Conservation (phyloP, 2,888 invertebrate genomes). For the Drosophila subquinaria region DNA sequence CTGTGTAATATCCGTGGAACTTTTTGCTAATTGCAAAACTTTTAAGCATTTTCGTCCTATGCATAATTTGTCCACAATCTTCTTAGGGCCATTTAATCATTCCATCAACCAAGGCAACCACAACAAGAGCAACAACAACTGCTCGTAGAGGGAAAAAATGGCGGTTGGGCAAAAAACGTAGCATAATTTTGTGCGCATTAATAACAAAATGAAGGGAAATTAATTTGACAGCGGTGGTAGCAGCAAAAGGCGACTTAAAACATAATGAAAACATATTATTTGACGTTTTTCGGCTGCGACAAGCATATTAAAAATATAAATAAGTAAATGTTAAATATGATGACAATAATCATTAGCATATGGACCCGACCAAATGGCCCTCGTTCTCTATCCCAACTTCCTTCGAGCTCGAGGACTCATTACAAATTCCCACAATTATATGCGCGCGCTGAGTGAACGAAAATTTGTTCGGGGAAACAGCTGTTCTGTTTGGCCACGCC, state of each 20-base stretch:
- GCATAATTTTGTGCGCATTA: slow-evolving; percentile 67
- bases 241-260: slow-evolving; percentile 31
- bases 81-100: slow-evolving; percentile 45
- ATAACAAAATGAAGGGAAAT: slow-evolving; percentile 70
- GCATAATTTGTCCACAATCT: slow-evolving; percentile 53
- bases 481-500: slow-evolving; percentile 32
- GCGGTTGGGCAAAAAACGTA: slow-evolving; percentile 31
- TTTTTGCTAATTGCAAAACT: slow-evolving; percentile 56
- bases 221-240: slow-evolving; percentile 57
- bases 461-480: slow-evolving; percentile 24
- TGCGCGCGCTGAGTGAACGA: slow-evolving; percentile 24
- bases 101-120: slow-evolving; percentile 32
- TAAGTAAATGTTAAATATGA: slow-evolving; percentile 62
- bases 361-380: slow-evolving; percentile 27
- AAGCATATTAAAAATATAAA: slow-evolving; percentile 66
- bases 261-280: slow-evolving; percentile 74
- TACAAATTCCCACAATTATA: slow-evolving; percentile 54
- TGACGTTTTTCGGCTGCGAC: slow-evolving; percentile 52
- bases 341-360: slow-evolving; percentile 77
- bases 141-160: background rate
- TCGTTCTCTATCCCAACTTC: background rate
- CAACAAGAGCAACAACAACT: slow-evolving; percentile 17
- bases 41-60: slow-evolving; percentile 41
- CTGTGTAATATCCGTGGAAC: slow-evolving; percentile 6
- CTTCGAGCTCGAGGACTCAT: slow-evolving; percentile 28